Percentiles rank a stretch among this genome's conserved stretches.
Conservation (phyloP, 2,797 vertebrate genomes). For the Muscicapa striata region DNA sequence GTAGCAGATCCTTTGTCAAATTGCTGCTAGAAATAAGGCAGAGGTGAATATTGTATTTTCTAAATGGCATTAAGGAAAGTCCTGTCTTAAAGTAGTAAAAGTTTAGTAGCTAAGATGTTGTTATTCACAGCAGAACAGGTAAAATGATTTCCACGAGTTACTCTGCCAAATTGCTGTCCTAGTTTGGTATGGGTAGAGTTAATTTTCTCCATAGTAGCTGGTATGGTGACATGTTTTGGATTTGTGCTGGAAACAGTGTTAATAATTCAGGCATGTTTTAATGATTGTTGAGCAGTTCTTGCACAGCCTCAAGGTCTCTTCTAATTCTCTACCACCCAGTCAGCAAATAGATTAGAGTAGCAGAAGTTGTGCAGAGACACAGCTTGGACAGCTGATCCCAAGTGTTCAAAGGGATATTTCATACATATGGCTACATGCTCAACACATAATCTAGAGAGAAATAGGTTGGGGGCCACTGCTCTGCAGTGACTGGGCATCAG, state of each 20-base stretch:
- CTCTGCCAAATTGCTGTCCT: neutral
- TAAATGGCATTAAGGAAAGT: neutral
- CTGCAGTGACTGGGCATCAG: neutral
- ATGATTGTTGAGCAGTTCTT: neutral
- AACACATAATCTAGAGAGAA: neutral
- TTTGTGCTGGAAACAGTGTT: neutral
- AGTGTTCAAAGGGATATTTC: neutral
- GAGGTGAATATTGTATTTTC: neutral
- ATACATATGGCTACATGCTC: neutral
- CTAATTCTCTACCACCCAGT: neutral
- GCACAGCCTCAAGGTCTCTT: neutral
- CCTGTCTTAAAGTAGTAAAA: neutral
- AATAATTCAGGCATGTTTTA: neutral
- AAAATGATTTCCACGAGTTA: neutral
- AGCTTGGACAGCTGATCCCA: neutral
- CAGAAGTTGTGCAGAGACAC: neutral
- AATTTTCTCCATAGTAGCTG: neutral
- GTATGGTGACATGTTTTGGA: neutral
- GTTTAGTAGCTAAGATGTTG: neutral
- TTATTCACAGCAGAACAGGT: neutral
- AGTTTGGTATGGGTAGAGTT: neutral
- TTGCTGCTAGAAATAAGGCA: neutral
- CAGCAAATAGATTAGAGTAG: neutral
- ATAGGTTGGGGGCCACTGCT: neutral
- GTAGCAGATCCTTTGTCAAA: neutral